A percentile compares a stretch with the other conserved stretches of the same genome.
These are phyloP conservation scores for Crocodylus rhombifer DNA, from an alignment of 2,797 vertebrate genomes.

Conservation along the genomic window DNA sequence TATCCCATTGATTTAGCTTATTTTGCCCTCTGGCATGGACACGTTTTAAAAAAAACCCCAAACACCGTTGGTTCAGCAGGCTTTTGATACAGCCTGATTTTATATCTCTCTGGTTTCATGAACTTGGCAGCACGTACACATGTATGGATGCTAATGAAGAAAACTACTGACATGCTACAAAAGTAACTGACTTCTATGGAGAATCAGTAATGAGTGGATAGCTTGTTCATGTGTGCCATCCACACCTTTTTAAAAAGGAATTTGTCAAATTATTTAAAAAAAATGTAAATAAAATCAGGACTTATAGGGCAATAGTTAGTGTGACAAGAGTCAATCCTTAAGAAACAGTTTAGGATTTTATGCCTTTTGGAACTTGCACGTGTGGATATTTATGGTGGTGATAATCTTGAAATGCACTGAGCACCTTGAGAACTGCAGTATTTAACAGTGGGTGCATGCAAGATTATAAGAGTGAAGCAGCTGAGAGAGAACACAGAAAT, in stretches of 20 bases:
- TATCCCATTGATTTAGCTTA: not conserved
- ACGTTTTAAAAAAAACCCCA: not conserved
- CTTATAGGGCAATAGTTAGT: slow-evolving; percentile 25
- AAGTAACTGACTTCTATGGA: slow-evolving; percentile 35
- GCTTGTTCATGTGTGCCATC: not conserved
- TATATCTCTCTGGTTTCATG: slow-evolving; percentile 27
- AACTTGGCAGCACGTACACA: slow-evolving; percentile 4
- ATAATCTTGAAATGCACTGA: not conserved
- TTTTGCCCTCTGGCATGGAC: not conserved
- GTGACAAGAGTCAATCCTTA: slow-evolving; percentile 28
- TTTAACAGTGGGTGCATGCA: not conserved
- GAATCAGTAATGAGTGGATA: not conserved
- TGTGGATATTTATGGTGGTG: not conserved
- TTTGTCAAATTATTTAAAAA: slow-evolving; percentile 29
- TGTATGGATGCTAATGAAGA: slow-evolving; percentile 53
- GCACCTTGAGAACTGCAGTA: rapidly evolving
- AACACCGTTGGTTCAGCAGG: not conserved
- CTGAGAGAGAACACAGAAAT: not conserved
- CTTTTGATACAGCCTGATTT: slow-evolving; percentile 26
- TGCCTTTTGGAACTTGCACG: not conserved
- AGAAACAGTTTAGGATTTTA: not conserved
- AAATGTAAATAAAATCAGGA: slow-evolving; percentile 27
- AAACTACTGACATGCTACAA: slow-evolving; percentile 24
- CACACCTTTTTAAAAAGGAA: not conserved
- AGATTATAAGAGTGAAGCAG: not conserved